These are phyloP conservation scores for Clarias batrachus DNA, from an alignment of 2,113 vertebrate genomes.

Conservation along the genomic window DNA sequence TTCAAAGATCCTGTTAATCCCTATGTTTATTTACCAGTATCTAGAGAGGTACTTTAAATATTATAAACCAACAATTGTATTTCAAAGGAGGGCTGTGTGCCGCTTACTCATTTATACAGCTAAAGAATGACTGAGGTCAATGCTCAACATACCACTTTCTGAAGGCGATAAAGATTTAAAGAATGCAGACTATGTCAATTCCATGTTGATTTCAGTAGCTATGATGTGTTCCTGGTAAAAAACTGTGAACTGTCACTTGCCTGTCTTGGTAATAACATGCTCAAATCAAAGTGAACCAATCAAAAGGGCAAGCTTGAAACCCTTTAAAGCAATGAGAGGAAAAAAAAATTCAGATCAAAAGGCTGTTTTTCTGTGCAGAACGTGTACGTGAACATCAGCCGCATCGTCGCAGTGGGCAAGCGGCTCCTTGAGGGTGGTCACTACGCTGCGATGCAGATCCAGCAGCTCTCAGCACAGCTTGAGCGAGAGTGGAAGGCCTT, in stretches of 20 bases:
- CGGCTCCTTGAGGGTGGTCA: constrained; percentile 93
- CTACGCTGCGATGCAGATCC: constrained; percentile 95
- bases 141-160: background rate
- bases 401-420: constrained; percentile 95
- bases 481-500: constrained; percentile 98
- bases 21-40: background rate
- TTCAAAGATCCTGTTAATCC: background rate
- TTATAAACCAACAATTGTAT: background rate
- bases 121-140: background rate
- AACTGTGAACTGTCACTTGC: background rate
- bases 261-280: background rate
- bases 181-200: background rate
- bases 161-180: background rate
- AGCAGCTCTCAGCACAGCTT: constrained; percentile 92
- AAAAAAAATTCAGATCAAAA: background rate
- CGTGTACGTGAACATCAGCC: constrained; percentile 97
- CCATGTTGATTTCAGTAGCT: background rate
- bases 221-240: background rate
- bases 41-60: background rate
- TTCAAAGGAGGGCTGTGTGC: too few species aligned
- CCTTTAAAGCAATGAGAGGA: background rate
- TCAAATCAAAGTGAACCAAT: background rate
- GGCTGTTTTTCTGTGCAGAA: constrained; percentile 73
- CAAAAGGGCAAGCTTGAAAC: background rate
- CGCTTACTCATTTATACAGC: too few species aligned